Evolutionary conservation across 2,888 invertebrate genomes (phyloP).

Genomic region (Leistus spinibarbis): DNA sequence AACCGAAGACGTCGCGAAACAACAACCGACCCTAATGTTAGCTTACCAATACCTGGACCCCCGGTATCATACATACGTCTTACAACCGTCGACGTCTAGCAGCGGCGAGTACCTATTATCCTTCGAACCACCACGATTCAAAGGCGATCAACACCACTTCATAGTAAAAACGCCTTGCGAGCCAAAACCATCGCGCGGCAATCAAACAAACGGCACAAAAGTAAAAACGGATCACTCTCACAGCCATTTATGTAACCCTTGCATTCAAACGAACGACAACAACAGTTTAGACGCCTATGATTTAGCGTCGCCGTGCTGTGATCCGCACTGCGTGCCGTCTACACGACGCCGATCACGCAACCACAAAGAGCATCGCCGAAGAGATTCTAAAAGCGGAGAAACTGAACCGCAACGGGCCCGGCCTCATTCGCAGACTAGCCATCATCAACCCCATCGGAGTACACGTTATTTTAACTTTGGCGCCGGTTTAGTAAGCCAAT

Average conservation of each 20-base stretch:
- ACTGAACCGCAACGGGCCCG: slow-evolving; percentile 49
- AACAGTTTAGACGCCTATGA: slow-evolving; percentile 86
- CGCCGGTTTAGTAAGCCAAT: slow-evolving; percentile 74
- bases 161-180: slow-evolving; percentile 66
- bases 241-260: slow-evolving; percentile 72
- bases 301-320: slow-evolving; percentile 84
- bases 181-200: slow-evolving; percentile 53
- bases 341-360: slow-evolving; percentile 59
- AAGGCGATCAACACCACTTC: slow-evolving; percentile 68
- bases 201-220: slow-evolving; percentile 46
- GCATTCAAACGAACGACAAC: slow-evolving; percentile 72
- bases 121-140: slow-evolving; percentile 66
- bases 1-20: slow-evolving; percentile 76
- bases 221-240: slow-evolving; percentile 46
- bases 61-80: slow-evolving; percentile 70
- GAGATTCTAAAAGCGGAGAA: slow-evolving; percentile 58
- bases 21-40: slow-evolving; percentile 53
- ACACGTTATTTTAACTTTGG: slow-evolving; percentile 66
- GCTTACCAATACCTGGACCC: slow-evolving; percentile 70
- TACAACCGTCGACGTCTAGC: slow-evolving; percentile 68
- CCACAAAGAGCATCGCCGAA: slow-evolving; percentile 65
- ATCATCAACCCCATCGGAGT: slow-evolving; percentile 46
- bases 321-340: slow-evolving; percentile 82
- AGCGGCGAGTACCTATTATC: slow-evolving; percentile 76
- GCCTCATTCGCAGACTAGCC: slow-evolving; percentile 49